Base-by-base conservation (phyloP, 2,888 invertebrate genomes). In the Conus canariensis region DNA sequence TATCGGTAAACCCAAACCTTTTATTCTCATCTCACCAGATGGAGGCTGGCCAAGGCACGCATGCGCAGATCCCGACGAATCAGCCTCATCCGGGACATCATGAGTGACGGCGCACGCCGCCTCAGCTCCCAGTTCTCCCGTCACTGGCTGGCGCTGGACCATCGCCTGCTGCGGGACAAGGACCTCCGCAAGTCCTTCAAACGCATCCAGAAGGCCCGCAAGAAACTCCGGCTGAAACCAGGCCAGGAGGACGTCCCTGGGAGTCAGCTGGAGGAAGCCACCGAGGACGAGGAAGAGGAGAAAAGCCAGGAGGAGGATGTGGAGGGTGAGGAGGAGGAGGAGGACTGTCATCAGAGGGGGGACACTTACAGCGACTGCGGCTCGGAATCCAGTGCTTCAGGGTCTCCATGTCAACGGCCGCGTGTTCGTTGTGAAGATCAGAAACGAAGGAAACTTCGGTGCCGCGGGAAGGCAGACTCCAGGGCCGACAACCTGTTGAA, bases 1-100 rank as follows among this genome's bases (percentile, higher is more conserved):
- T 64, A 64, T 14, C 5, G 16, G 16, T 64, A 1, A 64, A 64
- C 82, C 25, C 45, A 83, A 16, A 5, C 82, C 5, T 56, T 30
- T 25, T 83, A 9, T 82, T 16, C 58, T 85, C 12, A 7, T 85
- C 60, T 25, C 60, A 5, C 64, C 91, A 89, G 87, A 77, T 91
- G 91, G 91, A 60, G 74, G 12, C 85, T 88, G 25, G 74, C 89
- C 59, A 89, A 91, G 77, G 87, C 89, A 22, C 89, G 90, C 56
- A 91, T 91, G 91, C 88, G 89, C 74, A 87, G 83, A 45, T 91
- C 91, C 19, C 87, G 91, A 8, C 70, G 89, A 60, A 82, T 91
- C 85, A 83, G 77, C 83, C 64, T 87, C 7, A 83, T 91, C 77
- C 89, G 87, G 60, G 89, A 91, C 74, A 89, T 89, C 45, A 89